Conservation (phyloP, 2,888 invertebrate genomes). For the Hydriomena furcata region DNA sequence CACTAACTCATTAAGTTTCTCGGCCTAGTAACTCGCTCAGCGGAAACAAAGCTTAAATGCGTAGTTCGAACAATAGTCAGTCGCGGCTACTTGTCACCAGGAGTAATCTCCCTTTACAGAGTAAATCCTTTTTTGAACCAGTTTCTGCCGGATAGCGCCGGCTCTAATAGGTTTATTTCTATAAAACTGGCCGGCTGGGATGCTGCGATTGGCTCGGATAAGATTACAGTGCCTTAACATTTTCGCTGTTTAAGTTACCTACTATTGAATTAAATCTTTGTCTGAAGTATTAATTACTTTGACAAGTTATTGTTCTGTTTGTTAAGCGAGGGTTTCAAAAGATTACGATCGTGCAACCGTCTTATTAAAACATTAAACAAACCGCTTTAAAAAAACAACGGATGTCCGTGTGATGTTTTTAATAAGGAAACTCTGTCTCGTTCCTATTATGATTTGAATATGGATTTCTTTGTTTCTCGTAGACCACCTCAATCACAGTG, state of each 20-base stretch:
- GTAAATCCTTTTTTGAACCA: constrained; percentile 44
- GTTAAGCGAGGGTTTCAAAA: no score
- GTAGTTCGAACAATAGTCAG: constrained; percentile 55
- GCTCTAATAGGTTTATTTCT: constrained; percentile 28
- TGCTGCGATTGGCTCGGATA: constrained; percentile 25
- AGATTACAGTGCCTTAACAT: constrained; percentile 23
- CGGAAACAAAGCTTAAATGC: constrained; percentile 34
- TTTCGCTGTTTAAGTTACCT: constrained; percentile 7
- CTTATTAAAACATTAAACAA: neutral
- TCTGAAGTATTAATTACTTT: constrained; percentile 9
- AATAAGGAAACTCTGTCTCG: no score
- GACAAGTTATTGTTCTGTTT: neutral
- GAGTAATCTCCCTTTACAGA: constrained; percentile 53
- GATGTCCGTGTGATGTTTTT: no score
- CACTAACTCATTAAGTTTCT: neutral
- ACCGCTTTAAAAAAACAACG: no score
- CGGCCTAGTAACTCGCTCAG: neutral
- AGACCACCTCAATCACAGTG: no score
- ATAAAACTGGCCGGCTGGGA: constrained; percentile 19
- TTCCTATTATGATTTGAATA: no score
- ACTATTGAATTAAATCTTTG: constrained; percentile 14
- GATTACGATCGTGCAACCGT: no score
- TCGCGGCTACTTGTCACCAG: constrained; percentile 53
- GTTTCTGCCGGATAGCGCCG: constrained; percentile 25
- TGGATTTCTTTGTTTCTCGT: no score